Evolutionary conservation across 2,888 invertebrate species (phyloP).

Genomic region (Beris chalybata): DNA sequence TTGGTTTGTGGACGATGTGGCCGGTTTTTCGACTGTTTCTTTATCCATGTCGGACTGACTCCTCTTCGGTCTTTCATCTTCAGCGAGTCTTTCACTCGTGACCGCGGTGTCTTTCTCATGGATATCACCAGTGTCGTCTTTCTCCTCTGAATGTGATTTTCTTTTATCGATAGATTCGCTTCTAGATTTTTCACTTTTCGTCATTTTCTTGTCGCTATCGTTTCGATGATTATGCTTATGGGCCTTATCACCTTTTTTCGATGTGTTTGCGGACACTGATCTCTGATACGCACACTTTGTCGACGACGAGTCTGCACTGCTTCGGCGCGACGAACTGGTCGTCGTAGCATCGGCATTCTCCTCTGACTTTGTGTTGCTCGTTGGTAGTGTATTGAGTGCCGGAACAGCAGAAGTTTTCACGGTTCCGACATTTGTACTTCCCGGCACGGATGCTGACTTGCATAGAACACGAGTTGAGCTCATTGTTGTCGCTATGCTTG

Average conservation of each 20-base stretch:
- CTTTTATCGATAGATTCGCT: conserved; percentile 39
- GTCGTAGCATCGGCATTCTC: conserved; percentile 36
- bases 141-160: conserved; percentile 33
- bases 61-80: conserved; percentile 43
- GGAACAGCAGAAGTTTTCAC: conserved; percentile 40
- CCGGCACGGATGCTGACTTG: conserved; percentile 54
- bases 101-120: conserved; percentile 27
- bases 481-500: conserved; percentile 30
- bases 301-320: conserved; percentile 38
- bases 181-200: conserved; percentile 41
- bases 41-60: conserved; percentile 42
- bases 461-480: conserved; percentile 44
- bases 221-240: conserved; percentile 52
- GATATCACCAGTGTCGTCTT: conserved; percentile 20
- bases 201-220: conserved; percentile 47
- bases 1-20: conserved; percentile 46
- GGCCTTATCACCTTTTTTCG: conserved; percentile 46
- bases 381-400: conserved; percentile 38
- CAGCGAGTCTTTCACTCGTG: conserved; percentile 46
- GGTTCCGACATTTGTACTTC: conserved; percentile 55
- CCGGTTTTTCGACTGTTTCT: conserved; percentile 39
- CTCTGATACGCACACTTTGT: conserved; percentile 26
- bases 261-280: conserved; percentile 37
- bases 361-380: conserved; percentile 28
- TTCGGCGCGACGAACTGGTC: conserved; percentile 43